Evolutionary conservation across 1,140 invertebrate genomes (phyloP).

Genomic region (Papilio polyxenes): DNA sequence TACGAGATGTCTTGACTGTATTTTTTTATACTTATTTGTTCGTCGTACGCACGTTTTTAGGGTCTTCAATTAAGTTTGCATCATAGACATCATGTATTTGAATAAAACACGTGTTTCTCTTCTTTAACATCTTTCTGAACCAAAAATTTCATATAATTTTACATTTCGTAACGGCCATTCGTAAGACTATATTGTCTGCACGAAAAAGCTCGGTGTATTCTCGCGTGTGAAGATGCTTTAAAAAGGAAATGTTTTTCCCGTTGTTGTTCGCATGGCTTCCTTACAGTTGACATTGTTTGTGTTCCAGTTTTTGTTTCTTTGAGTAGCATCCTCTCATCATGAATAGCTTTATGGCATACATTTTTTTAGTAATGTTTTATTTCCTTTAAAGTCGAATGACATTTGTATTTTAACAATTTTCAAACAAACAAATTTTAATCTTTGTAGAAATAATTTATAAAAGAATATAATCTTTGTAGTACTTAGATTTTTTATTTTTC

Average conservation of each 20-base stretch:
- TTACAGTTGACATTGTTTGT: slow-evolving; percentile 13
- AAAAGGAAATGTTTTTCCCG: slow-evolving; percentile 3
- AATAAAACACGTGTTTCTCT: no score
- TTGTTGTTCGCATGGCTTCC: background rate
- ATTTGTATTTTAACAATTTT: background rate
- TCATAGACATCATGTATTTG: no score
- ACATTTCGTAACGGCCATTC: background rate
- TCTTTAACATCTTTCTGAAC: background rate
- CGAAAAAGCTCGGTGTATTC: background rate
- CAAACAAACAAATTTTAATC: background rate
- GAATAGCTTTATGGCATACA: background rate
- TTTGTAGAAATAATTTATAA: background rate
- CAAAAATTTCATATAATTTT: background rate
- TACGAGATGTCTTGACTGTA: no score
- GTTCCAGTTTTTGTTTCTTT: background rate
- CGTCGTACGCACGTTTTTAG: no score
- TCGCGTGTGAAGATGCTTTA: slow-evolving; percentile 14
- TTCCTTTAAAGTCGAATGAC: no score
- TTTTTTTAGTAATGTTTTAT: background rate
- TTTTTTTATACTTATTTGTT: no score
- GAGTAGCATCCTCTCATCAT: background rate
- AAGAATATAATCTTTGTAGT: background rate
- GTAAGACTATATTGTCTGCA: background rate
- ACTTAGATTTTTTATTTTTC: background rate
- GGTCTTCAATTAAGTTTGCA: no score